These are phyloP conservation scores for Malurus leucopterus DNA, from an alignment of 2,797 vertebrate genomes.

Conservation along the genomic window DNA sequence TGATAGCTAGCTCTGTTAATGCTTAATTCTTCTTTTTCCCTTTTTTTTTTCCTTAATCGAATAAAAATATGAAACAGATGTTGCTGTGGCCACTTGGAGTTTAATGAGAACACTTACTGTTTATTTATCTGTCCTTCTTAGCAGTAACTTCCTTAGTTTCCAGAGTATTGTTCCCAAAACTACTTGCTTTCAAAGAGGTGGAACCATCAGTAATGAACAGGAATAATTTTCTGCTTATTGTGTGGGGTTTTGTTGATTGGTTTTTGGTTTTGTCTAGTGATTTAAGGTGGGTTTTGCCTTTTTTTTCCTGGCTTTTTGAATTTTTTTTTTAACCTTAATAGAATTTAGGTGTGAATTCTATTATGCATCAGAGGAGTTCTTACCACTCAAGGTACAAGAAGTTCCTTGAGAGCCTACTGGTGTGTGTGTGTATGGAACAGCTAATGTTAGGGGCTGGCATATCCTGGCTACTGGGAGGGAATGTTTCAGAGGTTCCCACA, in stretches of 20 bases:
- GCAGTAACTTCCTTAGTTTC: background rate
- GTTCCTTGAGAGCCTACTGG: background rate
- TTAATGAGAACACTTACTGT: background rate
- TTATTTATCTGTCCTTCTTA: background rate
- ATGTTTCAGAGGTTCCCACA: background rate
- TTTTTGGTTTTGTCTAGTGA: background rate
- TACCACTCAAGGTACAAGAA: background rate
- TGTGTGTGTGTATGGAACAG: background rate
- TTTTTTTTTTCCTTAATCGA: background rate
- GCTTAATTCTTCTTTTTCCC: background rate
- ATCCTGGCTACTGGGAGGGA: background rate
- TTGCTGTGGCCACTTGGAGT: background rate
- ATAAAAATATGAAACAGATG: background rate
- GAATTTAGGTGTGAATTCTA: background rate
- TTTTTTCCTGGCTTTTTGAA: background rate
- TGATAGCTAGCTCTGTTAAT: background rate
- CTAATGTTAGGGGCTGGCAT: background rate
- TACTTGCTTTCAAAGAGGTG: background rate
- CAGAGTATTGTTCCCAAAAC: background rate
- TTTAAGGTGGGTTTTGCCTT: background rate
- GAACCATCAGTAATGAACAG: background rate
- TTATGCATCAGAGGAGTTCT: background rate
- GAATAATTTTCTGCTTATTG: background rate
- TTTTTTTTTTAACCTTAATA: background rate
- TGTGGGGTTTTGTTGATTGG: background rate